Percentiles rank a stretch among this genome's conserved stretches.
Evolutionary conservation across 2,797 vertebrate genomes (phyloP).

Genomic region (Bufotes viridis): DNA sequence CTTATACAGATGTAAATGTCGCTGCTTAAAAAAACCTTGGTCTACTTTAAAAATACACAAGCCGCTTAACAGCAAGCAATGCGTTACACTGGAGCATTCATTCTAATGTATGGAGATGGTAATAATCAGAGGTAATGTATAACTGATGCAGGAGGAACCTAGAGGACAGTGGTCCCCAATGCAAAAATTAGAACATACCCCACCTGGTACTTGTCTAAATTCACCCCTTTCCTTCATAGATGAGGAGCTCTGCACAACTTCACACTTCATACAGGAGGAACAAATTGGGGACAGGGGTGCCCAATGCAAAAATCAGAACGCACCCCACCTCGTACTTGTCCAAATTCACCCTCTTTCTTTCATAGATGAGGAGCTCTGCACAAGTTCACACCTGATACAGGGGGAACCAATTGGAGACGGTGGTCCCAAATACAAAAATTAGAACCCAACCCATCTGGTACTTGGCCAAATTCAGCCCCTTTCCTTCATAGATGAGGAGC

Average conservation of each 20-base stretch:
- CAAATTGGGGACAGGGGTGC: neutral
- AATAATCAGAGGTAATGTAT: conserved; percentile 25
- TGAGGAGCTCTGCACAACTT: neutral
- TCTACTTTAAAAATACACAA: conserved; percentile 35
- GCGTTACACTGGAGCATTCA: conserved; percentile 11
- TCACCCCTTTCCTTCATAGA: neutral
- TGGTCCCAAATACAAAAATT: neutral
- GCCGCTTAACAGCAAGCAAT: conserved; percentile 15
- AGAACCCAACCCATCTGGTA: neutral
- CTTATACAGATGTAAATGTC: conserved; percentile 39
- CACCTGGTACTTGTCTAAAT: neutral
- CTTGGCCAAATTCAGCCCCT: neutral
- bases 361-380: neutral
- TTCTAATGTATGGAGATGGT: neutral
- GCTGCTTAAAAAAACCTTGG: conserved; percentile 3
- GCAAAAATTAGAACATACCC: neutral
- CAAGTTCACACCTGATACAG: neutral
- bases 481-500: neutral
- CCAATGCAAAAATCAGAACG: neutral
- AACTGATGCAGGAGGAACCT: neutral
- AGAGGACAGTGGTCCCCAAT: neutral
- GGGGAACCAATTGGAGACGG: neutral
- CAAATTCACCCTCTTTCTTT: neutral
- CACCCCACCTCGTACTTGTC: neutral
- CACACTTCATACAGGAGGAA: neutral